Base-by-base conservation (phyloP, 1,140 invertebrate species). In the Zaprionus vittiger region DNA sequence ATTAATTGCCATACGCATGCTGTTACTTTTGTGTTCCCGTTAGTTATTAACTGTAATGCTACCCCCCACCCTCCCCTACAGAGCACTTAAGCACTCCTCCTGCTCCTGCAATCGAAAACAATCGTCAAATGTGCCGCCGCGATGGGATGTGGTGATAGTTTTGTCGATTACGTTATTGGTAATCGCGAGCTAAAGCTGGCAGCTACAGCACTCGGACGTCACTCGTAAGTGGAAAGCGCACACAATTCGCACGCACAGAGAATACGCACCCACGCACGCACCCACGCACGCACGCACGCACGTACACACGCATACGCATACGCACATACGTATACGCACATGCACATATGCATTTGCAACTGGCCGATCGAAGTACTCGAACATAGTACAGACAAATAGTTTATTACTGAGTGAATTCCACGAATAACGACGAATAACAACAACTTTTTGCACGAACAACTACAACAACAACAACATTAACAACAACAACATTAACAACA, bases 121-220 rank as follows among this genome's bases (percentile, higher is more conserved):
- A 34, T 34, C 31, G 31, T 34, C 9, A 34, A 34, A 34, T 34
- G 31, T 34, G 31, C 31, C 31, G 31, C 31, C 31, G 31, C 41
- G 59, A 68, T 74, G 65, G 49, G 17, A 57, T 20, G 47, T 37
- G 22, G 31, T 63, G 55, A 72, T 72, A 61, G 41, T 66, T 66
- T 66, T 20, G 57, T 49, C 60, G 66, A 59, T 75, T 69, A 38
- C 24, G 14, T 55, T 44, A 31, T 59, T 70, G 59, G 34, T 41
- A 44, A 44, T 15, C 31, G 26, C 64, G 28, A 38, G 52, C 55
- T 38, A 66, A 54, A 61, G 55, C 60, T 65, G 37, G 31, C 68
- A 60, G 55, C 49, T 57, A 37, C 55, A 54, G 20, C 60, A 64
- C 54, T 24, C 47, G 44, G 12, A 41, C 3, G 22, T 12, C 47